Conservation (phyloP, 1,140 invertebrate species). For the Riptortus pedestris region DNA sequence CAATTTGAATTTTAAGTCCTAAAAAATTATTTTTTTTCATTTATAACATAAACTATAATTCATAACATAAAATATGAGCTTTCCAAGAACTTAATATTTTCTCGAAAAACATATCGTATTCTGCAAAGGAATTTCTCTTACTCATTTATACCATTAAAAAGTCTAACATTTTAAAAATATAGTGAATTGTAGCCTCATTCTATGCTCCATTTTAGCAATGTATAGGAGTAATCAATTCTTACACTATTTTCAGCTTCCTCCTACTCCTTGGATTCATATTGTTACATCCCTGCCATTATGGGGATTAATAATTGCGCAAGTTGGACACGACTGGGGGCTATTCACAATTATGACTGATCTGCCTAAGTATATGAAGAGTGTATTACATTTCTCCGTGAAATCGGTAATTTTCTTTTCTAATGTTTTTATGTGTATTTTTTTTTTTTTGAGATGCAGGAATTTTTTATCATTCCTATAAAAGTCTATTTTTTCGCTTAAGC, state of each 20-base stretch:
- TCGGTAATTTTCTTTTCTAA: constrained; percentile 38
- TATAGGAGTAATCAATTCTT: too few species aligned
- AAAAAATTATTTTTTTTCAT: too few species aligned
- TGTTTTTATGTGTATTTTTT: not conserved
- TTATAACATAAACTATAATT: too few species aligned
- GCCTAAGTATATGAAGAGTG: constrained; percentile 72
- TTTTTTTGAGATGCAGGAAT: constrained; percentile 31
- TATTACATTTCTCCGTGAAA: constrained; percentile 66
- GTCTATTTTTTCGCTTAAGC: not conserved
- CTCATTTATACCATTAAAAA: too few species aligned
- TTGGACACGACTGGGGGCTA: constrained; percentile 77
- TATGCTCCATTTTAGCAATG: too few species aligned
- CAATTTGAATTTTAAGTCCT: not conserved
- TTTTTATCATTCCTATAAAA: not conserved
- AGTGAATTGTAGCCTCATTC: too few species aligned
- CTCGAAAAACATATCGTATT: too few species aligned
- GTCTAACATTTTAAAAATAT: too few species aligned
- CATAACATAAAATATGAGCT: too few species aligned
- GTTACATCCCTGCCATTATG: constrained; percentile 64
- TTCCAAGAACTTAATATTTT: too few species aligned
- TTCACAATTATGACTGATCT: constrained; percentile 77
- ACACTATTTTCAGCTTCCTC: constrained; percentile 28
- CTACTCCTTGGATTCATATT: constrained; percentile 56
- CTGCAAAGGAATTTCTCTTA: too few species aligned
- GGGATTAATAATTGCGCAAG: constrained; percentile 58